Base-by-base conservation (phyloP, 1,140 invertebrate species). In the Aricia agestis region DNA sequence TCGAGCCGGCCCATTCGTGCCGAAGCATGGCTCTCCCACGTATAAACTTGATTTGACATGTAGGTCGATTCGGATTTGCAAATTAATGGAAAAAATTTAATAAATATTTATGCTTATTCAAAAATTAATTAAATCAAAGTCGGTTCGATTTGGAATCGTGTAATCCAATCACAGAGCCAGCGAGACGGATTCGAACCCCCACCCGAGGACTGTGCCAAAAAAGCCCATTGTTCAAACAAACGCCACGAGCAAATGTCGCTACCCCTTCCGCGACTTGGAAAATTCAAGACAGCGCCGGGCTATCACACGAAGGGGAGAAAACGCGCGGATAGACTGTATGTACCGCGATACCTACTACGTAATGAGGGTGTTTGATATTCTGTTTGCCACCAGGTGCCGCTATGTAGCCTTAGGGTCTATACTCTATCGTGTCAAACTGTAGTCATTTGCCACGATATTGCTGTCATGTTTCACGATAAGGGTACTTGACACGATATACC, bases 221-320 rank as follows among this genome's bases (percentile, higher is more conserved):
- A 87, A 84, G 78, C 83, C 82, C 82, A 84, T 86, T 86, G 82
- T 86, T 82, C 84, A 86, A 89, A 87, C 81, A 85, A 80, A 75
- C 79, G 82, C 79, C 82, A 80, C 72, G 78, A 80, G 78, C 84
- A 84, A 83, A 83, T 78, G 84, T 84, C 85, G 84, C 81, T 76
- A 85, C 82, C 82, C 84, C 80, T 82, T 82, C 76, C 77, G 78
- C 80, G 80, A 84, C 80, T 82, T 84, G 83, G 84, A 73, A 74
- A 78, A 87, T 88, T 89, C 87, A 82, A 52, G 45, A 52, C 45
- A 52, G 10, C 45, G 10, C 1, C 70, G 74, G 71, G 68, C 25
- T 72, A 66, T 58, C 72, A 42, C 25, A n/a, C 11, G n/a, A 13
- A 25, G 45, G 25, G 17, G 32, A 36, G 42, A 65, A 68, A 19